Percentiles rank a stretch among this genome's conserved stretches.
Conservation (phyloP, 2,888 invertebrate genomes). For the Polia nebulosa region DNA sequence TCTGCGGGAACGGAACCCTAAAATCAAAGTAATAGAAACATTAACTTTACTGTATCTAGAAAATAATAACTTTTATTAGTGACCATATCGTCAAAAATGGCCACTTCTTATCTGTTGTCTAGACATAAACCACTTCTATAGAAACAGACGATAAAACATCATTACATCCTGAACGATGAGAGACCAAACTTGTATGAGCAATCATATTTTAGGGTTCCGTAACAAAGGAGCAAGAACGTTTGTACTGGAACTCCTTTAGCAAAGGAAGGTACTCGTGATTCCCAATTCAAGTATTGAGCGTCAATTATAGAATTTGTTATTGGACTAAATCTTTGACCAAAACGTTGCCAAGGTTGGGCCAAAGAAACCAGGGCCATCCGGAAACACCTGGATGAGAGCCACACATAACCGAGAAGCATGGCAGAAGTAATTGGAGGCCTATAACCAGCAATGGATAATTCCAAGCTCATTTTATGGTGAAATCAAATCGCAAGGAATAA, state of each 20-base stretch:
- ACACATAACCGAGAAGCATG: too few species aligned
- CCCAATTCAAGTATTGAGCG: too few species aligned
- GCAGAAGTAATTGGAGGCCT: too few species aligned
- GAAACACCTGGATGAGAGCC: too few species aligned
- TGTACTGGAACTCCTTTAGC: not conserved
- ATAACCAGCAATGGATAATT: too few species aligned
- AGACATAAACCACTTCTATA: conserved; percentile 59
- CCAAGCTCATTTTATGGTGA: too few species aligned
- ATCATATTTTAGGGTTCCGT: conserved; percentile 36
- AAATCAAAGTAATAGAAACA: conserved; percentile 22
- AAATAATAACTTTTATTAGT: conserved; percentile 1
- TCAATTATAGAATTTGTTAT: too few species aligned
- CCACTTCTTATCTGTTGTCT: conserved; percentile 58
- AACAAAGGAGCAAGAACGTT: not conserved
- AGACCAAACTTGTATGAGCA: conserved; percentile 57
- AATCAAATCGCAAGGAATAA: too few species aligned
- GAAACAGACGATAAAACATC: conserved; percentile 60
- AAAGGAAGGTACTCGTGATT: not conserved
- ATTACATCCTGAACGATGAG: conserved; percentile 57
- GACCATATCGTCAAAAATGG: conserved; percentile 38
- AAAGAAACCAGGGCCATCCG: too few species aligned
- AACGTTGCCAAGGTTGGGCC: too few species aligned
- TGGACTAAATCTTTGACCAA: too few species aligned
- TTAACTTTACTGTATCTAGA: conserved; percentile 6
- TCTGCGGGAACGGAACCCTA: too few species aligned